A percentile compares a stretch with the other conserved stretches of the same genome.
Evolutionary conservation across 2,888 invertebrate genomes (phyloP).

Genomic region (Muschampia plurimacula): DNA sequence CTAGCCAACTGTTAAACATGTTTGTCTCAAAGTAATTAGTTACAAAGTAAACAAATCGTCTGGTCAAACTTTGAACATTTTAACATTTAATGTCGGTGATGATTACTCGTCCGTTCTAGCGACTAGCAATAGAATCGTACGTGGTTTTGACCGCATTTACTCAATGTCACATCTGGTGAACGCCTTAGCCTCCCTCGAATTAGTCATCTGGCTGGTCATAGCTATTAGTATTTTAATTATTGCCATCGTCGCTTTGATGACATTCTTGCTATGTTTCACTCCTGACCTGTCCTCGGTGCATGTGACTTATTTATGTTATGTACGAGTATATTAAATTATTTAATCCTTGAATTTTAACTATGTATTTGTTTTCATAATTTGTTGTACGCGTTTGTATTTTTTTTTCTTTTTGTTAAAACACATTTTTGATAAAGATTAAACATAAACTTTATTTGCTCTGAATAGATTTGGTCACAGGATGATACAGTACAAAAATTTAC

Average conservation of each 20-base stretch:
- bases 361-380: background rate
- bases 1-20: constrained; percentile 9
- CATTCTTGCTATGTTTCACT: constrained; percentile 18
- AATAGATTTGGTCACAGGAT: too few species aligned
- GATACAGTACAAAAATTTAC: too few species aligned
- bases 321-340: background rate
- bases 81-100: constrained; percentile 18
- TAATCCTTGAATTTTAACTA: background rate
- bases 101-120: constrained; percentile 19
- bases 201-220: constrained; percentile 43
- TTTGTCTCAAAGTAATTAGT: constrained; percentile 18
- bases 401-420: too few species aligned
- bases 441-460: too few species aligned
- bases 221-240: constrained; percentile 36
- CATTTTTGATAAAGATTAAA: too few species aligned
- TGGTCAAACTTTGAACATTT: constrained; percentile 6
- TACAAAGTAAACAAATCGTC: constrained; percentile 2
- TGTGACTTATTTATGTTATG: background rate
- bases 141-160: constrained; percentile 43
- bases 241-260: constrained; percentile 24
- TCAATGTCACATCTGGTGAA: constrained; percentile 50
- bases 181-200: constrained; percentile 58
- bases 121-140: constrained; percentile 34
- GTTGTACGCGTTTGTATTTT: background rate
- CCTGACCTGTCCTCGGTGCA: background rate